Base-by-base conservation (phyloP, 2,797 vertebrate species). In the Clarias laeviceps region DNA sequence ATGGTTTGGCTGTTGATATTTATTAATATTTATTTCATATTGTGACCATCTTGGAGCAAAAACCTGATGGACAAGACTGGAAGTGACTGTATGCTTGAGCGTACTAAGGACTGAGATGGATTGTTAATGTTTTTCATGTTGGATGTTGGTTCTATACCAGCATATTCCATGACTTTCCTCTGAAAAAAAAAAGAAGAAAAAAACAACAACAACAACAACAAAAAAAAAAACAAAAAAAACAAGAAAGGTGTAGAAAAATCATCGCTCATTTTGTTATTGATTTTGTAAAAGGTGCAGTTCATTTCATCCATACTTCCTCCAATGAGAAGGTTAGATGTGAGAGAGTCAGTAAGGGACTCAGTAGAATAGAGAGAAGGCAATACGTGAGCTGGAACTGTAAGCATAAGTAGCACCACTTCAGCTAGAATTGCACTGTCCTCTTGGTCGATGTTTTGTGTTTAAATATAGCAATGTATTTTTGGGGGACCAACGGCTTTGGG, bases 401-500 rank as follows among this genome's bases (percentile, higher is more conserved):
- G 91, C 88, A 94, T 93, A 93, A 91, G 94, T 95, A 95, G 94
- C 95, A 94, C 94, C 94, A 93, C 94, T 93, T 91, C 91, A 93
- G 92, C 92, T 95, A 94, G 94, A 95, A 93, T 94, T 95, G 94
- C 94, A 94, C 94, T 94, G 93, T 95, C 91, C 93, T 92, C 70
- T 65, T 83, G 82, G 93, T 87, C 85, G 74, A 88, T 92, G 93
- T 93, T 94, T 92, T 94, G 93, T 94, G 93, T 95, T 94, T 94
- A 93, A 94, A 93, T 87, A 90, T 90, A 94, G 93, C 85, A 90
- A 90, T 94, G 91, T 92, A 94, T 90, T 95, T 94, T 94, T 94
- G 93, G 93, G 87, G 94, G 94, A 95, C 93, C 92, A 94, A 94
- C 90, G 86, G 84, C 80, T 89, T 89, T 89, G 91, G 91, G 92